These are phyloP conservation scores for Oscarella lobularis DNA, from an alignment of 37 sponge, comb jelly and placozoan genomes.

Conservation along the genomic window DNA sequence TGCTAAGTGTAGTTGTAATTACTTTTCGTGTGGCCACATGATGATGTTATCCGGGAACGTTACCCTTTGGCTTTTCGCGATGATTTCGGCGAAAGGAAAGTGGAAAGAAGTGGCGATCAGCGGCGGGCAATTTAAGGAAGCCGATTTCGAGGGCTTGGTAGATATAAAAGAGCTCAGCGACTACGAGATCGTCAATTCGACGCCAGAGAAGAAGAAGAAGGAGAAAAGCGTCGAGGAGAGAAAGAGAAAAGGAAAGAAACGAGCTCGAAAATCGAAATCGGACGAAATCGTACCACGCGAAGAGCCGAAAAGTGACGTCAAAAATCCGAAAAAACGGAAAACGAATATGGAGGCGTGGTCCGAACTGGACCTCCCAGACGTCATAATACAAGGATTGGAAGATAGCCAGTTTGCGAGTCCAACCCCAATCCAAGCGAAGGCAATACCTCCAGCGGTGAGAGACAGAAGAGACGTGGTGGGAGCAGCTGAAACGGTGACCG, in stretches of 20 bases:
- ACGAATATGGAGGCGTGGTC: slow-evolving; percentile 48
- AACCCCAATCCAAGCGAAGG: slow-evolving; percentile 68
- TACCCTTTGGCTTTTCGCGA: too few species aligned
- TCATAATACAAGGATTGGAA: slow-evolving; percentile 42
- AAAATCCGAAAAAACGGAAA: not conserved
- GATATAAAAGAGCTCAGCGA: not conserved
- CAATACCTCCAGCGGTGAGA: slow-evolving; percentile 55
- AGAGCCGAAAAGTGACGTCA: too few species aligned
- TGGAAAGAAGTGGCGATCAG: not conserved
- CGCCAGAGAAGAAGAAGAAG: too few species aligned
- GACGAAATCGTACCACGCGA: too few species aligned
- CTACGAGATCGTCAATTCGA: not conserved
- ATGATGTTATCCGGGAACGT: too few species aligned
- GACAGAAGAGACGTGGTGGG: slow-evolving; percentile 69
- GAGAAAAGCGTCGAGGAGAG: too few species aligned
- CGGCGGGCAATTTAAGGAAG: not conserved
- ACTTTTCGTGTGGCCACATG: too few species aligned
- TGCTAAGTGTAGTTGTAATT: too few species aligned
- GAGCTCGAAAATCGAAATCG: too few species aligned
- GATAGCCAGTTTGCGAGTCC: slow-evolving; percentile 59
- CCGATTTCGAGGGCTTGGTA: not conserved
- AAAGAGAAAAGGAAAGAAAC: too few species aligned
- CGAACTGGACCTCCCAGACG: slow-evolving; percentile 33
- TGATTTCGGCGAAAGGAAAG: not conserved
- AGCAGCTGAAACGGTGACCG: slow-evolving; percentile 90